Evolutionary conservation across 2,113 vertebrate species (phyloP).

Genomic region (Melozone crissalis): DNA sequence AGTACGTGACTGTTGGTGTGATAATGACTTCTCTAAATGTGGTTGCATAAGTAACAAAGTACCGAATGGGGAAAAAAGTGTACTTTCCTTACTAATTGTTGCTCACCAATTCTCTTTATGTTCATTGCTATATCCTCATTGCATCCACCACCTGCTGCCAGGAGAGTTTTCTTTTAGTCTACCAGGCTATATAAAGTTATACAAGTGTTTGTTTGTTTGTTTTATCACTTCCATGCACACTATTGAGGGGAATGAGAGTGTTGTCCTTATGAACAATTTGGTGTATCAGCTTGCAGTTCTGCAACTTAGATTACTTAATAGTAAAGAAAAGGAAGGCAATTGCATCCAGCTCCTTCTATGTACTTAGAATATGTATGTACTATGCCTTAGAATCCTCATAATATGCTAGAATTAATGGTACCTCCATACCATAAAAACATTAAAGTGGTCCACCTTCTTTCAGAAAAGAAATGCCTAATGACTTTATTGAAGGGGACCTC

Average conservation of each 20-base stretch:
- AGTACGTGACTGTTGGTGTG: background rate
- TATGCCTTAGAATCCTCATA: background rate
- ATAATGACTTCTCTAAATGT: background rate
- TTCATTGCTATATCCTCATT: slow-evolving; percentile 6
- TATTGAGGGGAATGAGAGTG: background rate
- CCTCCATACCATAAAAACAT: background rate
- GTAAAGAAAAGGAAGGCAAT: background rate
- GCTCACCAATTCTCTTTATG: slow-evolving; percentile 40
- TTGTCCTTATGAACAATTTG: slow-evolving; percentile 3
- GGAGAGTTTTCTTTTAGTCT: slow-evolving; percentile 8
- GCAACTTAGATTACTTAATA: background rate
- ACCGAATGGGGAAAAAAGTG: background rate
- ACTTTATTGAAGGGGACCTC: background rate
- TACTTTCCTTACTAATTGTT: slow-evolving; percentile 27
- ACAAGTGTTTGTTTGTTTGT: background rate
- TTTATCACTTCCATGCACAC: background rate
- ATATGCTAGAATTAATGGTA: background rate
- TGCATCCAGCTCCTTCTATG: background rate
- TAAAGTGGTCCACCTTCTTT: background rate
- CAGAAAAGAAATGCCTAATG: background rate
- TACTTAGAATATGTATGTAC: background rate
- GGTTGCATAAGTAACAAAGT: background rate
- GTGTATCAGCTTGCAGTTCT: background rate
- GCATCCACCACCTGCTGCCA: slow-evolving; percentile 11
- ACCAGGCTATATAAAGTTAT: background rate